Base-by-base conservation (phyloP, 2,113 vertebrate genomes). In the Trinectes maculatus region DNA sequence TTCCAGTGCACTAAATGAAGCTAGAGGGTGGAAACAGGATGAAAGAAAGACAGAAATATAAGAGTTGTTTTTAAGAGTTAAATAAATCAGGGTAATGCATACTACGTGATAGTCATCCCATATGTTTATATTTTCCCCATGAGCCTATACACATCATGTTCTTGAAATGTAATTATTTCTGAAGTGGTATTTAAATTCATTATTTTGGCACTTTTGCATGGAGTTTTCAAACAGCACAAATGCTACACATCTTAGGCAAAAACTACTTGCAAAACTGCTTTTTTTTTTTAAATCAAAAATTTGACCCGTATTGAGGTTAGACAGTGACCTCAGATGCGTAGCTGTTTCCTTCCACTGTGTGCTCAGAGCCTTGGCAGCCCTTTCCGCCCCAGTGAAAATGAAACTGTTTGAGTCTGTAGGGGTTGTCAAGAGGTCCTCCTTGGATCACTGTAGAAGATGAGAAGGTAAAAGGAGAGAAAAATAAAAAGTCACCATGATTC, bases 1-100 rank as follows among this genome's bases (percentile, higher is more conserved):
- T 99, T 97, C 97, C 97, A 99, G 55, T 99, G 98, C 58, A 99
- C 98, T 76, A 99, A 93, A 84, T 99, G 98, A 56, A 99, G 95
- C 98, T 99, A 70, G 0, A 73, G 56, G 56, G 9, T 10, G 51
- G 21, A 39, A 18, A 31, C 0, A 25, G 1, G 11, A 64, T 0
- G 28, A 37, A 47, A 44, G 1, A 10, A 12, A 29, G 5, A 46
- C 16, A 9, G 34, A 42, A 18, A 39, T 0, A 5, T 7, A 61
- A 37, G 21, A 48, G 0, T 6, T 10, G 9, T 25, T 29, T 42
- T 8, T 47, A 24, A 28, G 8, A 15, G 13, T 34, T 8, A 31
- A n/a, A 26, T 33, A 8, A 31, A 56, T 60, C 31, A 47, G 22
- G 18, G 29, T 31, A 31, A 31, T 31, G 29, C 29, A n/a, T n/a